Base-by-base conservation (phyloP, 2,888 invertebrate species). In the Schrankia costaestrigalis region DNA sequence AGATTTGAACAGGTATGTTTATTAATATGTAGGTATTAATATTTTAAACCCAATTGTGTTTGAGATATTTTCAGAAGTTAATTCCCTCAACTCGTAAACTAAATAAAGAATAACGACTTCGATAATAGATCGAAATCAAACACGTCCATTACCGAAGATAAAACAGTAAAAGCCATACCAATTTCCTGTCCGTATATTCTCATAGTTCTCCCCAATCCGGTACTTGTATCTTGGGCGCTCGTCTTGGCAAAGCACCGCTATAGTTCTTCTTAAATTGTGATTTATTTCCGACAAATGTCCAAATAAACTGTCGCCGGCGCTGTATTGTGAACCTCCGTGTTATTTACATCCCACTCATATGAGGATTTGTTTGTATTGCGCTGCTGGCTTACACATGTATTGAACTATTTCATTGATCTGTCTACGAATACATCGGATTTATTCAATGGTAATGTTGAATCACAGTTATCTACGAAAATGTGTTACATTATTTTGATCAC, bases 281-380 rank as follows among this genome's bases (percentile, higher is more conserved):
- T 83, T 83, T 83, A 83, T 81, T 74, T 60, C 63, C 71, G 69
- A 79, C 80, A 80, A 82, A 82, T 74, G 79, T 76, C 71, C 71
- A 80, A 80, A 82, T 80, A 81, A 81, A 73, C 63, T 64, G 68
- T 51, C 56, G n/a, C 63, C 54, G 55, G 50, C 61, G 63, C 69
- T 70, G 66, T 68, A 69, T 74, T 57, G 55, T 56, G n/a, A n/a
- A 57, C 48, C 22, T 47, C 35, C 42, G 42, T 38, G 38, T 31
- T 23, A 23, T 23, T 22, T 19, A 19, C 6, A 19, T 6, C 17
- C 17, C 17, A 15, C 17, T 15, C n/a, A n/a, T n/a, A n/a, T n/a
- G n/a, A n/a, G n/a, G n/a, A n/a, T n/a, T n/a, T n/a, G n/a, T n/a
- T n/a, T n/a, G n/a, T n/a, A n/a, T n/a, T n/a, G n/a, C n/a, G n/a